Evolutionary conservation across 2,113 vertebrate species (phyloP).

Genomic region (Cololabis saira): DNA sequence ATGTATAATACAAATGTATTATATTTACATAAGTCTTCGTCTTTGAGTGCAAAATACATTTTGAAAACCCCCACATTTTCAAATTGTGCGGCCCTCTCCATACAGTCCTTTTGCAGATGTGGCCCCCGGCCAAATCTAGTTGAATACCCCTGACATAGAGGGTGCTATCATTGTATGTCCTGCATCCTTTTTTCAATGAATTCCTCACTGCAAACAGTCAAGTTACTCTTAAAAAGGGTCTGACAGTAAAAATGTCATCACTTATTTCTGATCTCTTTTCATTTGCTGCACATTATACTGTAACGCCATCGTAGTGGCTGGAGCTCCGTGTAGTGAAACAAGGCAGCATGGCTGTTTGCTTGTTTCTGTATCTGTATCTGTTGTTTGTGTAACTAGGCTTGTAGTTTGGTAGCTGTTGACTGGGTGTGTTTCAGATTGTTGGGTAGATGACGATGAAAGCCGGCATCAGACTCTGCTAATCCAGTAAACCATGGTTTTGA

Average conservation of each 20-base stretch:
- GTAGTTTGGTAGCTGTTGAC: constrained; percentile 17
- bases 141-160: too few species aligned
- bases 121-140: too few species aligned
- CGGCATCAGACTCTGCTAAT: constrained; percentile 13
- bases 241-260: neutral
- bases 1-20: too few species aligned
- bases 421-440: constrained; percentile 39
- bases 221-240: too few species aligned
- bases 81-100: too few species aligned
- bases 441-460: constrained; percentile 45
- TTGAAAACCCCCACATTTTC: too few species aligned
- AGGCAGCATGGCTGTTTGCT: constrained; percentile 26
- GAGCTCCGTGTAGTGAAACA: constrained; percentile 7
- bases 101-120: too few species aligned
- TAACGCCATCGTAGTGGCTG: neutral
- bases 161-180: neutral
- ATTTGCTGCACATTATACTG: neutral
- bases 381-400: constrained; percentile 29
- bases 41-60: too few species aligned
- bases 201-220: too few species aligned
- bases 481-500: constrained; percentile 21
- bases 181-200: too few species aligned
- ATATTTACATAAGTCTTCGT: too few species aligned
- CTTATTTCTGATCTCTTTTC: constrained; percentile 10
- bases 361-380: constrained; percentile 31